These are phyloP conservation scores for Caenorhabditis sp. DNA, from an alignment of 2,888 invertebrate species.

Conservation along the genomic window DNA sequence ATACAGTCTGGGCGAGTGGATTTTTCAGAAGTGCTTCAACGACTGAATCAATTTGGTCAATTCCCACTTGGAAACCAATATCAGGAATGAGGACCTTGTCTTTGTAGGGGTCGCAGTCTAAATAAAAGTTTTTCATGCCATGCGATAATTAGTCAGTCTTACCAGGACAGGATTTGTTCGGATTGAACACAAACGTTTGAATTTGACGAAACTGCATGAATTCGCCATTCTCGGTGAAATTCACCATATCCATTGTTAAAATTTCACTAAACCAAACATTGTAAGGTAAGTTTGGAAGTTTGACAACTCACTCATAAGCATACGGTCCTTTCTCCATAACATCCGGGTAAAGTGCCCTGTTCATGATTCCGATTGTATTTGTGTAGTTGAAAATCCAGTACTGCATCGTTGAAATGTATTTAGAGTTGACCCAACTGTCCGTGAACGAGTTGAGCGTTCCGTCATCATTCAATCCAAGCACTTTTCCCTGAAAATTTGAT, in stretches of 20 bases:
- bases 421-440: constrained; percentile 58
- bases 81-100: constrained; percentile 68
- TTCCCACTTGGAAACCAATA: constrained; percentile 62
- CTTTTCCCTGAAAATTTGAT: constrained; percentile 58
- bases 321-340: constrained; percentile 71
- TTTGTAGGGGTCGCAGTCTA: constrained; percentile 65
- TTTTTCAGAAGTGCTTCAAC: constrained; percentile 38
- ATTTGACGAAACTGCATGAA: constrained; percentile 63
- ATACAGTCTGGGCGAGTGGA: constrained; percentile 26
- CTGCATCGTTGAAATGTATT: constrained; percentile 63
- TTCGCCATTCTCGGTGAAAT: constrained; percentile 56
- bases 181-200: constrained; percentile 63
- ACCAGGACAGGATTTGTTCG: constrained; percentile 59
- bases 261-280: too few relatives aligned
- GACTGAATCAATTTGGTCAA: constrained; percentile 43
- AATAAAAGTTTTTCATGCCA: neutral
- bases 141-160: neutral
- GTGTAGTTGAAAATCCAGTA: constrained; percentile 69
- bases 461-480: constrained; percentile 64
- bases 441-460: constrained; percentile 68
- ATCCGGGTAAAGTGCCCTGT: constrained; percentile 68
- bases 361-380: constrained; percentile 68
- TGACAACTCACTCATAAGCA: constrained; percentile 63
- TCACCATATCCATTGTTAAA: constrained; percentile 57
- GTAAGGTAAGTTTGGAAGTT: too few relatives aligned